Percentiles rank a stretch among this genome's conserved stretches.
Evolutionary conservation across 2,888 invertebrate genomes (phyloP).

Genomic region (Heliconius ismenius): DNA sequence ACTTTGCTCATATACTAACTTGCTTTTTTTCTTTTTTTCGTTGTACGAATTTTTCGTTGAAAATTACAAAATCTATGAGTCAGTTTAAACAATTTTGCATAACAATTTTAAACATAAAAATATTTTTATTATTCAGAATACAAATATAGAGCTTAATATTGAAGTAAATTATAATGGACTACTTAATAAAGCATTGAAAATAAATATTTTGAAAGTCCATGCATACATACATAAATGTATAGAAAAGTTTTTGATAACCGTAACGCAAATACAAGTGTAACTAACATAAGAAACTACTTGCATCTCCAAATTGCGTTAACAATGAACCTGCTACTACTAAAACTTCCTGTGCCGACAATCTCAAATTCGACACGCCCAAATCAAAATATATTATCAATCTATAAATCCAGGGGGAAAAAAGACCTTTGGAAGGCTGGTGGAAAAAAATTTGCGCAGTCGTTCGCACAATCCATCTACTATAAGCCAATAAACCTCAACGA

Average conservation of each 20-base stretch:
- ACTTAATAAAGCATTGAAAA: slow-evolving; percentile 5
- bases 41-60: neutral
- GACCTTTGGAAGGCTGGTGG: slow-evolving; percentile 52
- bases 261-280: slow-evolving; percentile 79
- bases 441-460: slow-evolving; percentile 63
- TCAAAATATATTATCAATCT: slow-evolving; percentile 78
- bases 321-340: slow-evolving; percentile 51
- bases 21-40: neutral
- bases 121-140: neutral
- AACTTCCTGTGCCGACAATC: slow-evolving; percentile 77
- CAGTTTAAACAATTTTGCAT: neutral
- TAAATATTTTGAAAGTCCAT: neutral
- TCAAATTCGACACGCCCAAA: slow-evolving; percentile 78
- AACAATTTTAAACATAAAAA: neutral
- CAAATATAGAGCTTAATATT: neutral
- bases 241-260: slow-evolving; percentile 62
- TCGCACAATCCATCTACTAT: slow-evolving; percentile 82
- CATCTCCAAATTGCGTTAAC: slow-evolving; percentile 50
- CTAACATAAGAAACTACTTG: slow-evolving; percentile 51
- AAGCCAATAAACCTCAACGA: slow-evolving; percentile 83
- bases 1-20: slow-evolving; percentile 1
- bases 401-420: slow-evolving; percentile 51
- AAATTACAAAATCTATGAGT: neutral
- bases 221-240: slow-evolving; percentile 45
- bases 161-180: slow-evolving; percentile 3